Percentiles rank a stretch among this genome's conserved stretches.
Evolutionary conservation across 2,797 vertebrate species (phyloP).

Genomic region (Sebastes vulpes): DNA sequence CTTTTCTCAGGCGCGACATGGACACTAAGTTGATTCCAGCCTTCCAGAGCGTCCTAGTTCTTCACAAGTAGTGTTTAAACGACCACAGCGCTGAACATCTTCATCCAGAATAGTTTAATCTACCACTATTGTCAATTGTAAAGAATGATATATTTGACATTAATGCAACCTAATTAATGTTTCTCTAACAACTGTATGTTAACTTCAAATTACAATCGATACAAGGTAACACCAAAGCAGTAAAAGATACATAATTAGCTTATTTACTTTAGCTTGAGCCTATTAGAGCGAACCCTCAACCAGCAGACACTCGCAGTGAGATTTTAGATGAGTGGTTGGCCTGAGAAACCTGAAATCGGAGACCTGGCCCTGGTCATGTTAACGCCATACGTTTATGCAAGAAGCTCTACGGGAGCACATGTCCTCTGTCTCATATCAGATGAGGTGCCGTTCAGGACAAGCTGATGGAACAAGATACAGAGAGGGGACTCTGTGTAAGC

Average conservation of each 20-base stretch:
- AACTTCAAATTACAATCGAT: background rate
- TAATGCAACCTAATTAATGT: background rate
- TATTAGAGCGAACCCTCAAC: background rate
- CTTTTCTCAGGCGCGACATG: too few relatives aligned
- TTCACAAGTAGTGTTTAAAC: background rate
- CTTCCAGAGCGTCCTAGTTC: too few relatives aligned
- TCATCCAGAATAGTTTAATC: background rate
- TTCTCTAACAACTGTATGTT: background rate
- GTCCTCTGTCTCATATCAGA: conserved; percentile 55
- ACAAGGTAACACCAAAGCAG: background rate
- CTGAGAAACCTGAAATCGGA: background rate
- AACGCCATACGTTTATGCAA: background rate
- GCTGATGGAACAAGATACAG: conserved; percentile 69
- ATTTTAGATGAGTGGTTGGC: background rate
- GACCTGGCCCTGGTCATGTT: background rate
- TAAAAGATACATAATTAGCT: background rate
- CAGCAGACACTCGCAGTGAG: background rate
- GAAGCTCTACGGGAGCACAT: conserved; percentile 6
- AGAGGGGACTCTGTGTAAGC: conserved; percentile 33
- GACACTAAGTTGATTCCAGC: too few relatives aligned
- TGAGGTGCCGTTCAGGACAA: conserved; percentile 24
- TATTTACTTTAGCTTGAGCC: background rate
- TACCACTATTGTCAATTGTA: background rate
- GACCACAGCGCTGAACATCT: background rate
- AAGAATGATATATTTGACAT: background rate